These are phyloP conservation scores for Drosophila busckii DNA, from an alignment of 1,140 invertebrate species.

Conservation along the genomic window DNA sequence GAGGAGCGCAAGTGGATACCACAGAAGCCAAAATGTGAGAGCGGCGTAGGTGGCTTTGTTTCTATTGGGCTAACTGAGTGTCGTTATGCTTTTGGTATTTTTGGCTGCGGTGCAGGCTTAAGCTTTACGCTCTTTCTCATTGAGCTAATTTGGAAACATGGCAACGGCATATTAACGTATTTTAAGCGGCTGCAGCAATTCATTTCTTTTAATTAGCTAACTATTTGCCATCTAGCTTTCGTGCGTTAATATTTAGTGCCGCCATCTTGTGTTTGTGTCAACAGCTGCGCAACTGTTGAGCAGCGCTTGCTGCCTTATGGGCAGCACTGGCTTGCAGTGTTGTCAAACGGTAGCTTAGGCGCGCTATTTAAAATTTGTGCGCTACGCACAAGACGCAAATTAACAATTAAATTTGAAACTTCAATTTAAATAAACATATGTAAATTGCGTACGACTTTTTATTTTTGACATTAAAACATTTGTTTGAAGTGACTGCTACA, in stretches of 20 bases:
- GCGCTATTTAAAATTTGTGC: too few relatives aligned
- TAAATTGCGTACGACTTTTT: conserved; percentile 57
- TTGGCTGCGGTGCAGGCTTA: conserved; percentile 74
- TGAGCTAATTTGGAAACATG: conserved; percentile 42
- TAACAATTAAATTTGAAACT: not conserved
- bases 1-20: conserved; percentile 78
- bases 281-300: too few relatives aligned
- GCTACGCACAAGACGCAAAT: too few relatives aligned
- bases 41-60: conserved; percentile 79
- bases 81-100: conserved; percentile 78
- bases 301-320: too few relatives aligned
- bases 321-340: too few relatives aligned
- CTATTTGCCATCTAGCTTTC: too few relatives aligned
- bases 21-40: conserved; percentile 79
- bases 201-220: too few relatives aligned
- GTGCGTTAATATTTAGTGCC: too few relatives aligned
- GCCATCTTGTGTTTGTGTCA: too few relatives aligned
- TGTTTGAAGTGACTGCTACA: conserved; percentile 52
- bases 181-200: too few relatives aligned
- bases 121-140: conserved; percentile 46
- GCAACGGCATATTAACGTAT: conserved; percentile 22
- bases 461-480: conserved; percentile 56
- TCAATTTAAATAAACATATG: conserved; percentile 1
- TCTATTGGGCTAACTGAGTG: conserved; percentile 80
- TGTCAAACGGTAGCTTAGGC: too few relatives aligned